phyloP scores from a whole-genome alignment of 2,888 invertebrate species.

The Drosophila flavopinicola region DNA sequence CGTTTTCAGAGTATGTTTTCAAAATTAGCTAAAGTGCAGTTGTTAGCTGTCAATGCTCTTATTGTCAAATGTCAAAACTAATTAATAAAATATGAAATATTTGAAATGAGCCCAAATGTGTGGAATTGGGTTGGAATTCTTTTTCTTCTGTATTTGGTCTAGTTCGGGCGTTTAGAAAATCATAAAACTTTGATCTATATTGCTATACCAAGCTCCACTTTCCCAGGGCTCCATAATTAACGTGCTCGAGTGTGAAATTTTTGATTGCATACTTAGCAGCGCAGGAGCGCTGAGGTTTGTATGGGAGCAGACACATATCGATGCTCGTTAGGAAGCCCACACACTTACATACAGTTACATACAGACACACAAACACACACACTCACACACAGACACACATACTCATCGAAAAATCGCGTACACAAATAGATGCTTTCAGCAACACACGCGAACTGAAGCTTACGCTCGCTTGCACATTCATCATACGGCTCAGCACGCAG shows the following conservation, averaged over 20 bases:
- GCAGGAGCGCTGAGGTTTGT: constrained; percentile 12
- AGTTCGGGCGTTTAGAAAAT: too few species aligned
- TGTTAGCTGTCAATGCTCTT: too few species aligned
- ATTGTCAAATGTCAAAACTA: too few species aligned
- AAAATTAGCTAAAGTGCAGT: too few species aligned
- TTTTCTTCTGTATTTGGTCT: too few species aligned
- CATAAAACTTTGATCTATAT: constrained; percentile 14
- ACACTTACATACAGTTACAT: constrained; percentile 7
- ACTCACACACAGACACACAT: constrained; percentile 12
- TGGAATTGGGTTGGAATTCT: too few species aligned
- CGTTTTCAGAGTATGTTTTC: too few species aligned
- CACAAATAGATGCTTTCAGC: constrained; percentile 34
- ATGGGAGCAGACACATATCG: constrained; percentile 30
- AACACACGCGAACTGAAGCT: constrained; percentile 62
- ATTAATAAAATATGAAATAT: too few species aligned
- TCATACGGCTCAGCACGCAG: constrained; percentile 74
- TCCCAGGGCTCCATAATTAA: constrained; percentile 55
- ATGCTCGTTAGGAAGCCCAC: constrained; percentile 59
- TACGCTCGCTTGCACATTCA: constrained; percentile 78
- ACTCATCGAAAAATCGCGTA: constrained; percentile 20
- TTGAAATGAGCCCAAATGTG: too few species aligned
- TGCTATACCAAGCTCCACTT: constrained; percentile 26
- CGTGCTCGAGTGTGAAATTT: constrained; percentile 75
- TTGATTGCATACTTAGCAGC: constrained; percentile 74
- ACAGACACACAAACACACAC: constrained; percentile 15